A percentile compares a stretch with the other conserved stretches of the same genome.
Evolutionary conservation across 2,113 vertebrate species (phyloP).

Genomic region (Microcebus jonahi): DNA sequence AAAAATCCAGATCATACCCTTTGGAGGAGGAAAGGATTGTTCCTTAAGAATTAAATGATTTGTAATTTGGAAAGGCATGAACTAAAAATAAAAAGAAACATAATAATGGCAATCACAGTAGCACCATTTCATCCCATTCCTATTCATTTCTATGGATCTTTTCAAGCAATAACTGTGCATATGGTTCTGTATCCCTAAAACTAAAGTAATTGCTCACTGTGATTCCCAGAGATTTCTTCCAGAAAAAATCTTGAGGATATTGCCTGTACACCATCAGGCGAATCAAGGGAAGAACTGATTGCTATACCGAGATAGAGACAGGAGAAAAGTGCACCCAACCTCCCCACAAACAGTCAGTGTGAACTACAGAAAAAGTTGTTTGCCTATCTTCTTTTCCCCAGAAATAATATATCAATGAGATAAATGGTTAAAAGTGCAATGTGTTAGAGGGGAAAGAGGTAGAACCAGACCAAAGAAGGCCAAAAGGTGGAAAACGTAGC

Average conservation of each 20-base stretch:
- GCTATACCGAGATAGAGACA: rapidly evolving
- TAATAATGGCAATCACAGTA: background rate
- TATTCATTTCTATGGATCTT: background rate
- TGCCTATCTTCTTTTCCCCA: background rate
- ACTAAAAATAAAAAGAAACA: conserved; percentile 40
- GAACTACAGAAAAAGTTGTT: background rate
- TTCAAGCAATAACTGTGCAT: conserved; percentile 55
- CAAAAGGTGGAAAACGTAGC: background rate
- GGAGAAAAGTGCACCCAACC: background rate
- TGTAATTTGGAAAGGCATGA: conserved; percentile 64
- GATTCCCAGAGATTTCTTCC: background rate
- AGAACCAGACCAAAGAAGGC: background rate
- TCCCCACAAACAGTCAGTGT: background rate
- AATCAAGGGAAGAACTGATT: background rate
- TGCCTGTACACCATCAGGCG: background rate
- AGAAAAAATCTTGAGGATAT: conserved; percentile 39
- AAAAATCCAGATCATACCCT: conserved; percentile 78
- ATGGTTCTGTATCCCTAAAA: background rate
- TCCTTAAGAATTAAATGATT: conserved; percentile 75
- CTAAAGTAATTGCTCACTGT: background rate
- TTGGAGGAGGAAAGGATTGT: conserved; percentile 68
- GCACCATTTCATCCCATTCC: conserved; percentile 34
- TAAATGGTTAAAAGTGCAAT: background rate
- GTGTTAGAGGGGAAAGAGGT: background rate
- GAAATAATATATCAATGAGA: background rate